These are phyloP conservation scores for Ranitomeya imitator DNA, from an alignment of 2,113 vertebrate species.

Conservation along the genomic window DNA sequence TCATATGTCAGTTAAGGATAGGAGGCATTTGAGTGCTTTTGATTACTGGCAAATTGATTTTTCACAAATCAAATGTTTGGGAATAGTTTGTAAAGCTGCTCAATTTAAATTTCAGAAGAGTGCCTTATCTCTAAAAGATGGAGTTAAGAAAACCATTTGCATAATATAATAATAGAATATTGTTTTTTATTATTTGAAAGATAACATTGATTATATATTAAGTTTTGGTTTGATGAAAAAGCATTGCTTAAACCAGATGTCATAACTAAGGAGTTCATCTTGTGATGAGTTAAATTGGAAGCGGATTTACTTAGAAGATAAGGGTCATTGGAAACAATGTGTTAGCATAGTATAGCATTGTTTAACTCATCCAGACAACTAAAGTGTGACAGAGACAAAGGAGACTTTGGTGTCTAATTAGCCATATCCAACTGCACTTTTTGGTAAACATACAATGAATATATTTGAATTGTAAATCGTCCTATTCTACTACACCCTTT, in stretches of 20 bases:
- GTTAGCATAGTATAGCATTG: not conserved
- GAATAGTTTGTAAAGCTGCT: too few relatives aligned
- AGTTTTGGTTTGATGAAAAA: too few relatives aligned
- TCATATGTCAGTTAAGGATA: too few relatives aligned
- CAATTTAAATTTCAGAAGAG: too few relatives aligned
- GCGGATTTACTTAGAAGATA: constrained; percentile 38
- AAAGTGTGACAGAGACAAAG: constrained; percentile 47
- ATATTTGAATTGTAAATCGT: constrained; percentile 21
- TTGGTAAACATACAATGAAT: constrained; percentile 46
- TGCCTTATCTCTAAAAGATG: too few relatives aligned
- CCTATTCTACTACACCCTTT: not conserved
- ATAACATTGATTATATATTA: not conserved
- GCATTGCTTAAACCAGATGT: not conserved
- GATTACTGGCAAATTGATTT: too few relatives aligned
- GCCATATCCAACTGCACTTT: constrained; percentile 38
- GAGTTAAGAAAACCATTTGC: too few relatives aligned
- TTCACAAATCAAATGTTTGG: too few relatives aligned
- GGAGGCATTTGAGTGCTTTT: too few relatives aligned
- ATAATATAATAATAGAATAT: too few relatives aligned
- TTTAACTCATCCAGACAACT: constrained; percentile 17
- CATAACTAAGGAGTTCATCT: not conserved
- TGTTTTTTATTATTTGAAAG: not conserved
- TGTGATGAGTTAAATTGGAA: constrained; percentile 8
- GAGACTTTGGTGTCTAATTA: constrained; percentile 39
- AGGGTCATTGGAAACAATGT: constrained; percentile 31